phyloP scores from a whole-genome alignment of 2,113 vertebrate genomes.

The Orcinus orca region DNA sequence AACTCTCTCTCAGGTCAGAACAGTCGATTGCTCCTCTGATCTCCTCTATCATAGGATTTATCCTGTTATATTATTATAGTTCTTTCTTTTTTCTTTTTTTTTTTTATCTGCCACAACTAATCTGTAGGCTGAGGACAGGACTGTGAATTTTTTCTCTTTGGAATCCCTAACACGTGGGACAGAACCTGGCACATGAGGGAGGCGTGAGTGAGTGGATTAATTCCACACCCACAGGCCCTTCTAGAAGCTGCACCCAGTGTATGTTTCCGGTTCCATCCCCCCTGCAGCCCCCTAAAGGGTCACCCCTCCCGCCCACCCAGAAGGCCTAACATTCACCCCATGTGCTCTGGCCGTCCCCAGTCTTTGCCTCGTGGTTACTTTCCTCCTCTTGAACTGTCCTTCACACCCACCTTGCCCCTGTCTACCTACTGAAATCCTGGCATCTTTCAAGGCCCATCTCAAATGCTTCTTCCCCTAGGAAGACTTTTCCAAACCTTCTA shows the following conservation, averaged over 20 bases:
- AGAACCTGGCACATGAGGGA: background rate
- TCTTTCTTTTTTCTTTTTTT: background rate
- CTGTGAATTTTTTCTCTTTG: background rate
- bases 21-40: background rate
- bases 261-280: background rate
- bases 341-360: background rate
- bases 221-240: background rate
- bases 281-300: background rate
- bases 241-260: background rate
- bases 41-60: background rate
- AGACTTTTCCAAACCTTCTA: conserved; percentile 65
- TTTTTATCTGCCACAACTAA: background rate
- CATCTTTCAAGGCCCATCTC: background rate
- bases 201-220: no score
- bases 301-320: background rate
- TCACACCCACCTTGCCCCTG: background rate
- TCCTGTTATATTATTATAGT: background rate
- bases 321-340: background rate
- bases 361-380: background rate
- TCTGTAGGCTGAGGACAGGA: background rate
- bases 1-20: background rate
- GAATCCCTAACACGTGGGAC: background rate
- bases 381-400: background rate
- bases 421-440: background rate
- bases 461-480: conserved; percentile 8